phyloP scores from a whole-genome alignment of 2,888 invertebrate genomes.

The Trichogramma evanescens region DNA sequence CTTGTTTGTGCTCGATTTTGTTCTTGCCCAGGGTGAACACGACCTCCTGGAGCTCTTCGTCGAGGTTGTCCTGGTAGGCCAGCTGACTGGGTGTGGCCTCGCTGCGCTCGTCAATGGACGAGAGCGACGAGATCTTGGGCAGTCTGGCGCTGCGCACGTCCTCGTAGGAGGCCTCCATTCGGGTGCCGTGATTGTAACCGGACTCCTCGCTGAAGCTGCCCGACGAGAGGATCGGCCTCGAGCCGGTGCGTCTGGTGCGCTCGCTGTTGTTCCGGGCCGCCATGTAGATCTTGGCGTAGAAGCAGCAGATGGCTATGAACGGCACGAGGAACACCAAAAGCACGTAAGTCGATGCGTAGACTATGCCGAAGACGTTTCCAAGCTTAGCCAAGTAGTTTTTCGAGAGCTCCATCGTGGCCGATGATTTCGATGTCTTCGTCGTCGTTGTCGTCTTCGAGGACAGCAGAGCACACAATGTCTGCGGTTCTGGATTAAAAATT shows the following conservation, averaged over 20 bases:
- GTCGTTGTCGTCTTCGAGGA: neutral
- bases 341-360: constrained; percentile 48
- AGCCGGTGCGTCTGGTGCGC: constrained; percentile 50
- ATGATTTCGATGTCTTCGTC: neutral
- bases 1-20: constrained; percentile 18
- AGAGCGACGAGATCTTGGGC: constrained; percentile 43
- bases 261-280: constrained; percentile 69
- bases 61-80: constrained; percentile 19
- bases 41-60: constrained; percentile 22
- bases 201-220: constrained; percentile 40
- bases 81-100: constrained; percentile 35
- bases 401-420: neutral
- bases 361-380: constrained; percentile 39
- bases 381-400: neutral
- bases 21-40: constrained; percentile 41
- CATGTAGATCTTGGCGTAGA: constrained; percentile 68
- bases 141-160: constrained; percentile 35
- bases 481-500: constrained; percentile 47
- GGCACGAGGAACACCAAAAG: constrained; percentile 51
- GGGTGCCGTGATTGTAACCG: constrained; percentile 4
- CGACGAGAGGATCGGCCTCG: constrained; percentile 39
- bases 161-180: constrained; percentile 23
- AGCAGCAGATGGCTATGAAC: constrained; percentile 61
- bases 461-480: constrained; percentile 48
- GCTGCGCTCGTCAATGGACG: constrained; percentile 44